These are phyloP conservation scores for Phoxinus dragarum DNA, from an alignment of 2,797 vertebrate species.

Conservation along the genomic window DNA sequence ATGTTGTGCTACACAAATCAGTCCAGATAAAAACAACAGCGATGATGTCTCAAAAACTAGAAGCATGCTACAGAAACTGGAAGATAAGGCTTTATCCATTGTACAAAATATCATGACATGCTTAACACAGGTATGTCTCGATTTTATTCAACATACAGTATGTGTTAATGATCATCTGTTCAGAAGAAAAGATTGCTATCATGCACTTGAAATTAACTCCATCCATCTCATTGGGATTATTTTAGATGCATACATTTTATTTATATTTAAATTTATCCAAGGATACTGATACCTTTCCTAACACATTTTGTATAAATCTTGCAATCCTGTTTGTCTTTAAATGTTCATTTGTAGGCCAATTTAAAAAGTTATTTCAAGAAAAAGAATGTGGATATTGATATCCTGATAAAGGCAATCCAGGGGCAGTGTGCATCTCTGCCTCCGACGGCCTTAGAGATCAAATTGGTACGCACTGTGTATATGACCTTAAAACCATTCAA, in stretches of 20 bases:
- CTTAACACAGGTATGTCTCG: slow-evolving; percentile 59
- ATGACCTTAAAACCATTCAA: neutral
- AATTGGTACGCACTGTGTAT: neutral
- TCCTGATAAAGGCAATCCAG: neutral
- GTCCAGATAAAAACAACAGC: neutral
- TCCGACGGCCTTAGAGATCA: neutral
- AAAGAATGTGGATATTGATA: rapidly evolving
- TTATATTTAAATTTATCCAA: neutral
- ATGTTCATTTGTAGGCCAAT: slow-evolving; percentile 53
- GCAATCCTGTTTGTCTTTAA: neutral
- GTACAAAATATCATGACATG: slow-evolving; percentile 32
- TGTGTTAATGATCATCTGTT: neutral
- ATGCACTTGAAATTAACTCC: neutral
- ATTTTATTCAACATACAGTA: neutral
- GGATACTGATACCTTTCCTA: neutral
- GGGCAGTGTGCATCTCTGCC: slow-evolving; percentile 14
- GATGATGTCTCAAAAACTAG: neutral
- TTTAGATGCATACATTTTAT: neutral
- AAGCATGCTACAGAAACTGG: slow-evolving; percentile 49
- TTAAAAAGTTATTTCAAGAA: slow-evolving; percentile 68
- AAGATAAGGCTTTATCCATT: slow-evolving; percentile 46
- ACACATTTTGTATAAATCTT: neutral
- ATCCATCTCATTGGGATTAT: neutral
- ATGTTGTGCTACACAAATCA: slow-evolving; percentile 21
- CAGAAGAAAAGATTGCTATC: neutral